Percentiles rank a stretch among this genome's conserved stretches.
Evolutionary conservation across 2,113 vertebrate genomes (phyloP).

Genomic region (Alexandromys fortis): DNA sequence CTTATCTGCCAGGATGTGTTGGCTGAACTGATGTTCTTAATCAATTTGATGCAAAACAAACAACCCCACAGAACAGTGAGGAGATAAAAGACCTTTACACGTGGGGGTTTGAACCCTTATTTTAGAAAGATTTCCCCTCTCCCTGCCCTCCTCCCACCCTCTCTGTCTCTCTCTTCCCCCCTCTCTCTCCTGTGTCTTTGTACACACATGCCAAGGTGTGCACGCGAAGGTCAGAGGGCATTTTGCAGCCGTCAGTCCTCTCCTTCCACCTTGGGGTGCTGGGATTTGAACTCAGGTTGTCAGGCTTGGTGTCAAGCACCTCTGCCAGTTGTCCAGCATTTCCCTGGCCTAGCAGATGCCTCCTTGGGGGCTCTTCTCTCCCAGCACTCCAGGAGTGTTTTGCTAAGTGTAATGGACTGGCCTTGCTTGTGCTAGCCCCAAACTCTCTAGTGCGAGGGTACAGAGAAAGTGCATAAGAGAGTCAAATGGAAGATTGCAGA

Average conservation of each 20-base stretch:
- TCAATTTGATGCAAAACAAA: slow-evolving; percentile 38
- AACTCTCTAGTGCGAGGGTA: too few species aligned
- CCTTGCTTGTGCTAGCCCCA: background rate
- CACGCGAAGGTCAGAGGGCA: background rate
- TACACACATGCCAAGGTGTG: background rate
- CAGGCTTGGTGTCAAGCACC: background rate
- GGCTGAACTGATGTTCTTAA: slow-evolving; percentile 45
- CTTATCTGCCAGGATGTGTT: background rate
- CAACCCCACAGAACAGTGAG: background rate
- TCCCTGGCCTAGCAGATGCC: background rate
- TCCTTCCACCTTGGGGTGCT: background rate
- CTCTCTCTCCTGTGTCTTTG: background rate
- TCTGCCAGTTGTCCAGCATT: background rate
- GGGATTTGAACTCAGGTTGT: background rate
- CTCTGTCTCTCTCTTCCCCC: background rate
- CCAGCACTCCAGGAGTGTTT: background rate
- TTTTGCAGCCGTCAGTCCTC: background rate
- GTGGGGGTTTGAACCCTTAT: background rate
- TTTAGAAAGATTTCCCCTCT: background rate
- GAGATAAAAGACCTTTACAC: slow-evolving; percentile 19
- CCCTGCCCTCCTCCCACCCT: accelerated
- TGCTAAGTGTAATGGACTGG: background rate
- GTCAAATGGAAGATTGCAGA: too few species aligned
- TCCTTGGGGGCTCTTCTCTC: background rate
- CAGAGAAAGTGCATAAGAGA: too few species aligned